A percentile compares a stretch with the other conserved stretches of the same genome.
Evolutionary conservation across 2,113 vertebrate genomes (phyloP).

Genomic region (Hiodon alosoides): DNA sequence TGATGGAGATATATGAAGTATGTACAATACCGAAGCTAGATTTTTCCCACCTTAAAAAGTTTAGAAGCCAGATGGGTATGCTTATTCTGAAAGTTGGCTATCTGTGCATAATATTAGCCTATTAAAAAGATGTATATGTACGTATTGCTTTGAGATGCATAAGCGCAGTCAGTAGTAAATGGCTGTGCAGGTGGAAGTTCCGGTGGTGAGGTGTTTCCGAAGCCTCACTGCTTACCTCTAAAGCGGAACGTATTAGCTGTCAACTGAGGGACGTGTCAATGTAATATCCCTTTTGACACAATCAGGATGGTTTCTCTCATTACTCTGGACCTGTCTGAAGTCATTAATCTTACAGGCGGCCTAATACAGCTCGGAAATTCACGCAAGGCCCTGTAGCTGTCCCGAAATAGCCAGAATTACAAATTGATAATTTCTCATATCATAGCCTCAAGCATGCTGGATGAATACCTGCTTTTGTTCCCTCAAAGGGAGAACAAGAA

Average conservation of each 20-base stretch:
- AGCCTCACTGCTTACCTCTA: slow-evolving; percentile 43
- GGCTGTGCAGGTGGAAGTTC: background rate
- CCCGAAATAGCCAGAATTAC: slow-evolving; percentile 45
- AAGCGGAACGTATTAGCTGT: slow-evolving; percentile 61
- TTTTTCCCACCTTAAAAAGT: background rate
- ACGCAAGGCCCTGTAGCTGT: slow-evolving; percentile 39
- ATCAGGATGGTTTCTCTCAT: slow-evolving; percentile 64
- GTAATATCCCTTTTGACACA: slow-evolving; percentile 67
- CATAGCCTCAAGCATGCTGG: slow-evolving; percentile 37
- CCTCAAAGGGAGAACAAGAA: slow-evolving; percentile 21
- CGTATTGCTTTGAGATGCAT: background rate
- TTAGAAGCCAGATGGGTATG: background rate
- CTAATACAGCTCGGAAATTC: slow-evolving; percentile 49
- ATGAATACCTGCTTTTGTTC: slow-evolving; percentile 29
- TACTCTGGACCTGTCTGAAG: slow-evolving; percentile 59
- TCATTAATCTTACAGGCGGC: slow-evolving; percentile 60
- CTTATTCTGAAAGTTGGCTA: slow-evolving; percentile 1
- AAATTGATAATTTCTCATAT: slow-evolving; percentile 57
- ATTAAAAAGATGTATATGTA: slow-evolving; percentile 8
- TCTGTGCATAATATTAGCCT: slow-evolving; percentile 2
- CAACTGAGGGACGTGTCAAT: slow-evolving; percentile 60
- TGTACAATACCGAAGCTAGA: no score
- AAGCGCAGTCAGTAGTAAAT: background rate
- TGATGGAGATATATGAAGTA: background rate
- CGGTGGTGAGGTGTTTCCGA: slow-evolving; percentile 6